Conservation (phyloP, 2,888 invertebrate species). For the Phlogophora meticulosa region DNA sequence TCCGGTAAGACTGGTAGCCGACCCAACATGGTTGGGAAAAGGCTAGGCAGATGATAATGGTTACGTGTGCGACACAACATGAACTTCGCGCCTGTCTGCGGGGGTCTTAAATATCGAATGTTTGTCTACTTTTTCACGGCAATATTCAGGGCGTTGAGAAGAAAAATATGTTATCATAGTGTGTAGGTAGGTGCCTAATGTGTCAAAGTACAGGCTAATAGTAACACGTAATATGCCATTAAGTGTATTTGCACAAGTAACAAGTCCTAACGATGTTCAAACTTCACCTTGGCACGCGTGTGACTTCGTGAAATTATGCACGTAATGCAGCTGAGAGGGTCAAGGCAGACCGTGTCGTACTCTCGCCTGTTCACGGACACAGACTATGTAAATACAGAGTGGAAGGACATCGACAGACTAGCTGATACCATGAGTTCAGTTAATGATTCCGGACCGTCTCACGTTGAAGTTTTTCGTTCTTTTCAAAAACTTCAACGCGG, state of each 20-base stretch:
- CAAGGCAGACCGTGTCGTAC: neutral
- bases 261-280: conserved; percentile 35
- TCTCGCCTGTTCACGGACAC: neutral
- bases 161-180: neutral
- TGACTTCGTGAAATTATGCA: conserved; percentile 7
- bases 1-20: no score
- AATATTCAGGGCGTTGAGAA: neutral
- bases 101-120: neutral
- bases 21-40: no score
- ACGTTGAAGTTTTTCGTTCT: no score
- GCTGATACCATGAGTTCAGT: no score
- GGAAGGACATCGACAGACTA: no score
- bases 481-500: no score
- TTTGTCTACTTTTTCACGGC: neutral
- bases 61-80: no score
- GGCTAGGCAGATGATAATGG: no score
- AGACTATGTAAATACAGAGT: neutral
- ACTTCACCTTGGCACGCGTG: conserved; percentile 24
- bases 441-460: no score
- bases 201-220: conserved; percentile 9
- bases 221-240: neutral
- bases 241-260: conserved; percentile 29
- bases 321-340: neutral
- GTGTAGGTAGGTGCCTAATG: neutral
- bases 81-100: no score